Percentiles rank a stretch among this genome's conserved stretches.
These are phyloP conservation scores for Aepyceros melampus DNA, from an alignment of 2,113 vertebrate genomes.

Conservation along the genomic window DNA sequence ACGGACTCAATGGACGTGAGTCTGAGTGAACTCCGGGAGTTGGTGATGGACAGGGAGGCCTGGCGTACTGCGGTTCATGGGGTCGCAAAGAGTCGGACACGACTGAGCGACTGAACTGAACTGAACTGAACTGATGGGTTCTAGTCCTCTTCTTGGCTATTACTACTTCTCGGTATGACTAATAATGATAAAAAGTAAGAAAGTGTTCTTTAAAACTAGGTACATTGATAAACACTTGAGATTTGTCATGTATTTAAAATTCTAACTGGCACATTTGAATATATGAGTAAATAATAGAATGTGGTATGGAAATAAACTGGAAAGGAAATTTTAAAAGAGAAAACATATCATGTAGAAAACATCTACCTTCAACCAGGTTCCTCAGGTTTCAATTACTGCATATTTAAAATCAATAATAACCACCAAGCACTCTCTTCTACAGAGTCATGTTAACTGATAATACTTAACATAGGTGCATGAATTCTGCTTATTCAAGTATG, in stretches of 20 bases:
- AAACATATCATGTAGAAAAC: neutral
- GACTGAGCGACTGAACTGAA: too few species aligned
- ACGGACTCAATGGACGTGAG: too few species aligned
- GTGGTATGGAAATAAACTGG: neutral
- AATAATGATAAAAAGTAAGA: neutral
- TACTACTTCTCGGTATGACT: neutral
- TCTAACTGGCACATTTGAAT: neutral
- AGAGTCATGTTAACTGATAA: neutral
- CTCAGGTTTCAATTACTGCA: neutral
- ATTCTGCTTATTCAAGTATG: neutral
- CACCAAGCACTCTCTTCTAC: neutral
- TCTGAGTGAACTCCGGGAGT: too few species aligned
- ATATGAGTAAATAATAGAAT: neutral
- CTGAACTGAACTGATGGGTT: too few species aligned
- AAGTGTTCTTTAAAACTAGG: neutral
- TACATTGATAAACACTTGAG: neutral
- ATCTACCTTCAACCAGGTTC: neutral
- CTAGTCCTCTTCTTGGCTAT: neutral
- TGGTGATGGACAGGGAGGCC: too few species aligned
- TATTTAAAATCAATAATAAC: neutral
- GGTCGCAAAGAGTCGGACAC: too few species aligned
- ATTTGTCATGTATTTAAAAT: neutral
- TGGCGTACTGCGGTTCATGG: too few species aligned
- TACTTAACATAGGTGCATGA: neutral
- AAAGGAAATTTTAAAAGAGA: neutral